Conservation (phyloP, 2,797 vertebrate species). For the Lacerta agilis region DNA sequence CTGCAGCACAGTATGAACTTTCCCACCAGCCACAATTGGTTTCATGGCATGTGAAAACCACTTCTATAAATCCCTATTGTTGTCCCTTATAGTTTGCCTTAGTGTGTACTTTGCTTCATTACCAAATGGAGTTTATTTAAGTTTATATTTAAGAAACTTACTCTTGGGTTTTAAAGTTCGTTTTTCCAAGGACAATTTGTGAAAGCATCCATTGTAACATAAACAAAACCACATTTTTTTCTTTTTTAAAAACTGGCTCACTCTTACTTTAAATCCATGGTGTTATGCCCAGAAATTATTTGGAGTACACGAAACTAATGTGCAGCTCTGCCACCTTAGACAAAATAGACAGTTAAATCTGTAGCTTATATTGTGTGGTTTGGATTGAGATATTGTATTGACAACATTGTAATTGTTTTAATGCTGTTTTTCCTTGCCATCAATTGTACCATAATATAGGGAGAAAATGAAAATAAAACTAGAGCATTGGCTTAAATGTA, state of each 20-base stretch:
- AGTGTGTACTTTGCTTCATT: slow-evolving; percentile 29
- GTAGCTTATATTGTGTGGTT: slow-evolving; percentile 36
- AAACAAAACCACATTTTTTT: slow-evolving; percentile 69
- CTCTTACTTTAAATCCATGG: slow-evolving; percentile 47
- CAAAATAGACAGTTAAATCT: slow-evolving; percentile 51
- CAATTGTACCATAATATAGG: slow-evolving; percentile 14
- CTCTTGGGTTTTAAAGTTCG: slow-evolving; percentile 51
- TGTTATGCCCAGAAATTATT: slow-evolving; percentile 56
- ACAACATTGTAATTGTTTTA: slow-evolving; percentile 48
- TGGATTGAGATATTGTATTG: slow-evolving; percentile 15
- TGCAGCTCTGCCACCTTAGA: slow-evolving; percentile 45
- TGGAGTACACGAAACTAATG: slow-evolving; percentile 34
- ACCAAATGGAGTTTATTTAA: slow-evolving; percentile 59
- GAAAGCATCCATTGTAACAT: slow-evolving; percentile 69
- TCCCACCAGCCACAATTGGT: neutral
- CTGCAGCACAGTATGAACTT: neutral
- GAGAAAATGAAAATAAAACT: slow-evolving; percentile 41
- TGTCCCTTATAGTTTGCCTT: slow-evolving; percentile 38
- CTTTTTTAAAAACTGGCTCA: slow-evolving; percentile 49
- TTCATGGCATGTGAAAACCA: slow-evolving; percentile 4
- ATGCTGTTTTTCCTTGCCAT: slow-evolving; percentile 8
- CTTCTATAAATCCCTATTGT: neutral
- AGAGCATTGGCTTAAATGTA: slow-evolving; percentile 38
- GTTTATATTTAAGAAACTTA: slow-evolving; percentile 61
- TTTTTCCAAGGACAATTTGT: slow-evolving; percentile 64